Evolutionary conservation across 2,888 invertebrate genomes (phyloP), one percentile per base, ranked within the genome.

Genomic region (Abscondita cerata): DNA sequence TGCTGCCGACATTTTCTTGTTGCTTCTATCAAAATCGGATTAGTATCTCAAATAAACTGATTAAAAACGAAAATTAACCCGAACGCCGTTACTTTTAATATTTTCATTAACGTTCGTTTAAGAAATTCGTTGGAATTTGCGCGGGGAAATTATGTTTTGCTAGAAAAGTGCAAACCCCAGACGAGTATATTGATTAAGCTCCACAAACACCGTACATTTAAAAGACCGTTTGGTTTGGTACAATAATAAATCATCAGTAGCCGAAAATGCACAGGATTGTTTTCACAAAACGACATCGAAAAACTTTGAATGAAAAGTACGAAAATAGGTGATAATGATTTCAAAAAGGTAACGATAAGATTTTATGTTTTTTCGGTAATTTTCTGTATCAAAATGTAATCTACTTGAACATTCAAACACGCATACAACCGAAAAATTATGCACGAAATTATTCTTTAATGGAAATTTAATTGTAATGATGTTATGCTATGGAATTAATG

Each of bases 281-380:
- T 61, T 68, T 70, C 62, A 70, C 68, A 61, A 72, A 72, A 53
- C 71, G 73, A 60, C 73, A 75, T 67, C 73, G 76, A 68, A 76
- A 75, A 69, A 72, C 75, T 60, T 70, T 76, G 65, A 72, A 70
- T 61, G 74, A 74, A 68, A 73, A 75, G 71, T 76, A 75, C 64
- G 72, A 76, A 69, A 73, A 76, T 75, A 79, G 79, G 76, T 79
- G 79, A 80, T 78, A 70, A 79, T 78, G 78, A 73, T 73, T 76
- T 71, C 69, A 68, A 69, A 61, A 68, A 75, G 77, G 77, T 78
- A 68, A 61, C 36, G 52, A 34, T 62, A 52, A 51, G 13, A 52
- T 41, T 53, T 51, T 57, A 41, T 51, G 16, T 51, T 52, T 52
- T 51, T 19, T 36, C 20, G 36, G 48, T 52, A 33, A 46, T 44